Base-by-base conservation (phyloP, 2,888 invertebrate genomes). In the Parnassius mnemosyne region DNA sequence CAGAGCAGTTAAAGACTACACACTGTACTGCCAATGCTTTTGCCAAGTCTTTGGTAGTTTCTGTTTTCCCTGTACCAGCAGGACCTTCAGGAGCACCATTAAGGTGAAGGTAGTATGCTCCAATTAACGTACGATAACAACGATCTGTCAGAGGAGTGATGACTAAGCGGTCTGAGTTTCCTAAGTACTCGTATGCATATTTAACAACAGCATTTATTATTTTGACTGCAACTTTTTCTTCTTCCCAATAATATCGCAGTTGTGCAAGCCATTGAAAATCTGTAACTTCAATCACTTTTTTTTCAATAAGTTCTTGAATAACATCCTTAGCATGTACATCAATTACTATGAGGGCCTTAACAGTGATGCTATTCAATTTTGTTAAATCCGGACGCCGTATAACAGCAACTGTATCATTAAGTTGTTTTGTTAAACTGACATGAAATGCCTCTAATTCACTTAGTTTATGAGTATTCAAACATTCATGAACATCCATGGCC, bases 21-120 rank as follows among this genome's bases (percentile, higher is more conserved):
- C 97, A 97, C 77, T 97, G 97, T 1, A 98, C 97, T 0, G 97
- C 98, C 56, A 98, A 79, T 0, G 97, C 97, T 85, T 97, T 97
- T 7, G 97, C 97, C 68, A 98, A 90, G 89, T 98, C 98, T 89
- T 98, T 98, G 0, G 96, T 96, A 16, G 97, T 97, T 89, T 97
- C 97, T 0, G 97, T 97, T 89, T 97, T 97, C 0, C 97, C 97
- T 0, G 97, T 97, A 0, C 97, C 97, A 0, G 96, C 96, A 0
- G 97, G 97, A 0, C 96, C 96, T 86, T 96, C 96, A 0, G 95
- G 95, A 5, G 96, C 95, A n/a, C 96, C 97, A 75, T 96, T 96
- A 69, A 97, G 85, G 83, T 97, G 96, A 54, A 97, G 89, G 75
- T 95, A 95, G 81, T 95, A 96, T 1, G 97, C 97, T 0, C 96